phyloP scores from a whole-genome alignment of 1,140 invertebrate genomes.

The Pemphigus obesinymphae region DNA sequence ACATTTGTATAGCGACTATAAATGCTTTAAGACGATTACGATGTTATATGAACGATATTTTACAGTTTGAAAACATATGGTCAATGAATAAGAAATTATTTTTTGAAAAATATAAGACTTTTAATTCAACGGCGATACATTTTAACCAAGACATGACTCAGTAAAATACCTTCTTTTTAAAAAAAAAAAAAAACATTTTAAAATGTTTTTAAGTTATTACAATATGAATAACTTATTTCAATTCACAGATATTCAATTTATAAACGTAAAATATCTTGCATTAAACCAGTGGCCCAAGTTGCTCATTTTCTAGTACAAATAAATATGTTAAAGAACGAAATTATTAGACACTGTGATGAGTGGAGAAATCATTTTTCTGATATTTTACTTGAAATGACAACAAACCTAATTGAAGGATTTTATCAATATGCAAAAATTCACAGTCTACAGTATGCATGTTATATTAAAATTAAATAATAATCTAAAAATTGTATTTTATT shows the following conservation, averaged over 20 bases:
- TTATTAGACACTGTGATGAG: not conserved
- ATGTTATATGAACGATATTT: not conserved
- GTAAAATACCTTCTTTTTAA: not conserved
- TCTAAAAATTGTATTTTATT: not conserved
- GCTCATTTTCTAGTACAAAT: not conserved
- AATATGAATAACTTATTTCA: not conserved
- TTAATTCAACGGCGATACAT: not conserved
- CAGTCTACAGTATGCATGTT: not conserved
- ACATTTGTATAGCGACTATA: not conserved
- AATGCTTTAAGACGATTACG: not conserved
- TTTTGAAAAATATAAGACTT: not conserved
- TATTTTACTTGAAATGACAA: not conserved
- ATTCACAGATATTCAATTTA: not conserved
- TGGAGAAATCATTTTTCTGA: not conserved
- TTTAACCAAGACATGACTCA: conserved; percentile 9
- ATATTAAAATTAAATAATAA: not conserved
- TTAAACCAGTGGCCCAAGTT: conserved; percentile 13
- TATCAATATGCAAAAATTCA: not conserved
- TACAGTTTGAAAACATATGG: not conserved
- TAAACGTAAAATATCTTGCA: not conserved
- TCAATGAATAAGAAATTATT: not conserved
- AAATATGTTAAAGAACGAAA: not conserved
- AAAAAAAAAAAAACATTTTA: too few relatives aligned
- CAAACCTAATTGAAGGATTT: not conserved
- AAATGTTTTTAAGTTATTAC: not conserved